These are phyloP conservation scores for Hirudinaria manillensis DNA, from an alignment of 2,888 invertebrate species.

Conservation along the genomic window DNA sequence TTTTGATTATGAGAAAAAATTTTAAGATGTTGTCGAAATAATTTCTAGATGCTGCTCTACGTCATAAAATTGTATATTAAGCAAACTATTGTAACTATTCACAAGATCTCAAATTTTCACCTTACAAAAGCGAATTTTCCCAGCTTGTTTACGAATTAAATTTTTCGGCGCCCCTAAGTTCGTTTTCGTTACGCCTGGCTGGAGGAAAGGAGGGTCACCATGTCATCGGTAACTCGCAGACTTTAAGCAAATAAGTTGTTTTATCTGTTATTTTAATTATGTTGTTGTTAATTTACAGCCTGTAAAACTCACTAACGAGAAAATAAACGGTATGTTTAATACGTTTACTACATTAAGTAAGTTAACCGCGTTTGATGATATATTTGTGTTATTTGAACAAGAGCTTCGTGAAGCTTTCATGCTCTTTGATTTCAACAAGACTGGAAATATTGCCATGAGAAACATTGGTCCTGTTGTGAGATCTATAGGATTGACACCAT, in stretches of 20 bases:
- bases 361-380: neutral
- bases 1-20: no score
- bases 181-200: slow-evolving; percentile 16
- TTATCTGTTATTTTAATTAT: slow-evolving; percentile 1
- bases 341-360: neutral
- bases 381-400: slow-evolving; percentile 21
- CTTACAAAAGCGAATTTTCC: no score
- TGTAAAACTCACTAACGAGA: slow-evolving; percentile 33
- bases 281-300: slow-evolving; percentile 14
- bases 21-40: no score
- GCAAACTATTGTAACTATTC: no score
- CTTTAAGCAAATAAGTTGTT: neutral
- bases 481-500: slow-evolving; percentile 39
- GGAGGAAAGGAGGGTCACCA: neutral
- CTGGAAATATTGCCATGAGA: slow-evolving; percentile 33
- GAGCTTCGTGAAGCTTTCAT: slow-evolving; percentile 39
- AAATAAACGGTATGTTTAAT: slow-evolving; percentile 30
- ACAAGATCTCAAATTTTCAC: no score
- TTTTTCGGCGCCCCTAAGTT: no score
- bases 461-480: slow-evolving; percentile 38
- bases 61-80: no score
- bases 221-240: neutral
- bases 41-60: no score
- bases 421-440: slow-evolving; percentile 40
- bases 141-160: no score